These are phyloP conservation scores for Drosophila mimetica DNA, from an alignment of 2,888 invertebrate genomes.

Conservation along the genomic window DNA sequence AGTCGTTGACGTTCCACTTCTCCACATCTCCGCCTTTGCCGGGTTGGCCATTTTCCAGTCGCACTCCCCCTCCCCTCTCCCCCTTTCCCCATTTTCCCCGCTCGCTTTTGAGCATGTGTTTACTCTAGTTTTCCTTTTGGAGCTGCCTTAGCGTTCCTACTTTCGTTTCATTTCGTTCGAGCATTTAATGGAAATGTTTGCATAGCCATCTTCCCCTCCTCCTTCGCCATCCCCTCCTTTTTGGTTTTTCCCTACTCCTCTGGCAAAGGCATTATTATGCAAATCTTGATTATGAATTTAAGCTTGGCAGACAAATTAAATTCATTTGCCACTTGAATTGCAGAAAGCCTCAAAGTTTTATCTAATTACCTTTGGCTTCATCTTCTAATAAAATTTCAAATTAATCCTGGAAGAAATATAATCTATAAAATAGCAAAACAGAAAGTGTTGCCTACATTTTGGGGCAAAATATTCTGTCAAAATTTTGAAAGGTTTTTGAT, in stretches of 20 bases:
- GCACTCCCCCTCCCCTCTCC: constrained; percentile 24
- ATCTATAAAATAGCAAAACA: background rate
- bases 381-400: background rate
- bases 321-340: constrained; percentile 49
- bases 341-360: constrained; percentile 3
- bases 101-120: constrained; percentile 64
- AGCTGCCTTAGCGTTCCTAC: constrained; percentile 35
- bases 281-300: constrained; percentile 68
- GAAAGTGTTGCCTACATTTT: constrained; percentile 17
- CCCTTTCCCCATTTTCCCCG: constrained; percentile 12
- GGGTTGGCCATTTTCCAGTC: constrained; percentile 25
- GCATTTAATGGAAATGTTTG: constrained; percentile 77
- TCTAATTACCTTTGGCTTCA: constrained; percentile 7
- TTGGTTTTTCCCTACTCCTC: background rate
- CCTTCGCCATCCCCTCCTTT: background rate
- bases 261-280: constrained; percentile 62
- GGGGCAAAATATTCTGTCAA: background rate
- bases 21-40: background rate
- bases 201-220: constrained; percentile 59
- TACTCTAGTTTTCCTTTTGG: constrained; percentile 62
- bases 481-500: background rate
- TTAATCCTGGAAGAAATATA: background rate
- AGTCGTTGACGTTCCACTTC: constrained; percentile 38
- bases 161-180: constrained; percentile 45
- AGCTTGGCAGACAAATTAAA: constrained; percentile 60